Evolutionary conservation across 2,888 invertebrate genomes (phyloP), one percentile per base, ranked within the genome.

Genomic region (Ormyrus pomaceus): DNA sequence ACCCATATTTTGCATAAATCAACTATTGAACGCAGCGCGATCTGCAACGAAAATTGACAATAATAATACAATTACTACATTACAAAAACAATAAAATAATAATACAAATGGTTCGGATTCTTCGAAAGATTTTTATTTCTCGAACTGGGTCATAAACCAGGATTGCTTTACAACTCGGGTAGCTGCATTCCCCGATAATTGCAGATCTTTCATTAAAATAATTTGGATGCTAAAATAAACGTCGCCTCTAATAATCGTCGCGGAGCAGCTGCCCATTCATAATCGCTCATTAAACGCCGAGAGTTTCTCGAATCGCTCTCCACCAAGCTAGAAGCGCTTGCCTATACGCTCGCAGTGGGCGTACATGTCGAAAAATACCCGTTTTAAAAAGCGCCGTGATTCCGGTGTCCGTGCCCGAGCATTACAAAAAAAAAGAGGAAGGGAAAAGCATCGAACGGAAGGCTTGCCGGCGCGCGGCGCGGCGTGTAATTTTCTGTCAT

Each of bases 401-500:
- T 80, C 69, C 77, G 68, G 73, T 59, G 55, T 73, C 72, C 51
- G 58, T 13, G 59, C 13, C 19, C 34, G 51, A 58, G 13, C 50
- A 65, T 71, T 65, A 59, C 62, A 70, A 77, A 45, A 58, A 1
- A 9, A 45, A 19, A 58, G 10, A 46, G 50, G 9, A 45, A 10
- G 8, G 11, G 11, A 9, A 5, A 11, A 66, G 50, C n/a, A 74
- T 64, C 69, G 74, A 79, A 75, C 79, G 79, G 79, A 66, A 80
- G 75, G 59, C 55, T 34, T 59, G 48, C 51, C 48, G 58, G 13
- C 64, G 19, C 61, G 48, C 62, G 56, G 50, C 10, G 11, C 51
- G 19, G 19, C 19, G 51, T 78, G 71, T 81, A 78, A 81, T 81
- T 81, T 78, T 72, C 78, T 75, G 78, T 81, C 75, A 78, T 81